Percentiles rank a stretch among this genome's conserved stretches.
These are phyloP conservation scores for Calidris pugnax DNA, from an alignment of 2,113 vertebrate genomes.

Conservation along the genomic window DNA sequence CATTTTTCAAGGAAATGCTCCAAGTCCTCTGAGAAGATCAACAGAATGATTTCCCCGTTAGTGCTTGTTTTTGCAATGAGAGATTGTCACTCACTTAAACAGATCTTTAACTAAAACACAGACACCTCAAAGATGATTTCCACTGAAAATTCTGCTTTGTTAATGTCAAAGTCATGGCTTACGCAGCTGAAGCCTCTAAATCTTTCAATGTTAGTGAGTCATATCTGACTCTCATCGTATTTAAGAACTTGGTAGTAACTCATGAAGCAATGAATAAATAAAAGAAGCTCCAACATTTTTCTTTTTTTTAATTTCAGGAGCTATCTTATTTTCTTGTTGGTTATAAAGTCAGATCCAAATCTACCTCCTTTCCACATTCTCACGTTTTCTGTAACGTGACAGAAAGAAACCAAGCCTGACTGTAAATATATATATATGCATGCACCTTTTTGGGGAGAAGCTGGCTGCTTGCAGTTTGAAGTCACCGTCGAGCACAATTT, in stretches of 20 bases:
- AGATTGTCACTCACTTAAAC: neutral
- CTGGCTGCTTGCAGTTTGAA: constrained; percentile 55
- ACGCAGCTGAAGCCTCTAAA: neutral
- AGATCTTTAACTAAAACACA: neutral
- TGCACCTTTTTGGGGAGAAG: constrained; percentile 63
- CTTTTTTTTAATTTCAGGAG: neutral
- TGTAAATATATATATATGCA: neutral
- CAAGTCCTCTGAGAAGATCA: neutral
- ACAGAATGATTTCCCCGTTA: neutral
- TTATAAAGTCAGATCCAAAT: neutral
- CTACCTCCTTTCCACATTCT: neutral
- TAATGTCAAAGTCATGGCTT: neutral
- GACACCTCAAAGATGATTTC: neutral
- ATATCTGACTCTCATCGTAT: neutral
- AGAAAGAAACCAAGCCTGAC: neutral
- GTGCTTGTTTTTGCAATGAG: neutral
- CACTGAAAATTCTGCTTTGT: neutral
- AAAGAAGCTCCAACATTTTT: neutral
- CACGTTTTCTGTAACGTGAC: neutral
- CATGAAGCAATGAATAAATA: neutral
- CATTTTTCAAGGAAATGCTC: neutral
- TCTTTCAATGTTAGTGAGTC: neutral
- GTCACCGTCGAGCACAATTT: constrained; percentile 65
- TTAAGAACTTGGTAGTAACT: neutral
- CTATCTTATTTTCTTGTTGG: neutral